Evolutionary conservation across 2,113 vertebrate species (phyloP).

Genomic region (Sterna hirundo): DNA sequence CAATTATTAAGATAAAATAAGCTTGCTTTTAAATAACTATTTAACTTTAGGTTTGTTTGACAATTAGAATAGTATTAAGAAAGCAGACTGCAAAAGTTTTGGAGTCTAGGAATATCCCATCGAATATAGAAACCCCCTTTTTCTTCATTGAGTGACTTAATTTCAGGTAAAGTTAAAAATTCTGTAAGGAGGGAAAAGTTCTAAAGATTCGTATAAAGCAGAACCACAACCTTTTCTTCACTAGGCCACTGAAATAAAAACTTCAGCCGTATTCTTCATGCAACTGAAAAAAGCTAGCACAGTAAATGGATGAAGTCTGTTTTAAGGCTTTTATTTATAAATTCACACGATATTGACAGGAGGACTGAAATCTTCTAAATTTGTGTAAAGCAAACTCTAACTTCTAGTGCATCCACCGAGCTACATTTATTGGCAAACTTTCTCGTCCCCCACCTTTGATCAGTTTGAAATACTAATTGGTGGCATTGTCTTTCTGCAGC

Average conservation of each 20-base stretch:
- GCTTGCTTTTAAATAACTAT: constrained; percentile 23
- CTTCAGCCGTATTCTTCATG: background rate
- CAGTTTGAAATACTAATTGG: constrained; percentile 35
- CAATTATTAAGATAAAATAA: constrained; percentile 56
- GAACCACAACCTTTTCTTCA: background rate
- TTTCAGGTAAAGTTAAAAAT: constrained; percentile 8
- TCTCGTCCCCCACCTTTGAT: constrained; percentile 63
- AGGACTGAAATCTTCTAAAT: background rate
- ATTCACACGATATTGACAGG: background rate
- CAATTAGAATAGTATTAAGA: background rate
- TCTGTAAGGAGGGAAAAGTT: background rate
- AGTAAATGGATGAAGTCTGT: background rate
- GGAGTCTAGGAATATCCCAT: background rate
- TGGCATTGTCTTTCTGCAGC: constrained; percentile 42
- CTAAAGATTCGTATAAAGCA: background rate
- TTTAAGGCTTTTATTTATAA: background rate
- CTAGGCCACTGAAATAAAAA: background rate
- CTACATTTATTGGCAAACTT: constrained; percentile 66
- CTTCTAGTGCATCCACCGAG: constrained; percentile 33
- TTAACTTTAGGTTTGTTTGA: background rate
- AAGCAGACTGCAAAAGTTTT: background rate
- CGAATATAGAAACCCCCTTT: background rate
- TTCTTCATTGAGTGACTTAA: constrained; percentile 7
- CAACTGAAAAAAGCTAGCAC: background rate
- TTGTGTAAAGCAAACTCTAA: constrained; percentile 39